phyloP scores from a whole-genome alignment of 2,888 invertebrate genomes.

The Drosophila ustulata region DNA sequence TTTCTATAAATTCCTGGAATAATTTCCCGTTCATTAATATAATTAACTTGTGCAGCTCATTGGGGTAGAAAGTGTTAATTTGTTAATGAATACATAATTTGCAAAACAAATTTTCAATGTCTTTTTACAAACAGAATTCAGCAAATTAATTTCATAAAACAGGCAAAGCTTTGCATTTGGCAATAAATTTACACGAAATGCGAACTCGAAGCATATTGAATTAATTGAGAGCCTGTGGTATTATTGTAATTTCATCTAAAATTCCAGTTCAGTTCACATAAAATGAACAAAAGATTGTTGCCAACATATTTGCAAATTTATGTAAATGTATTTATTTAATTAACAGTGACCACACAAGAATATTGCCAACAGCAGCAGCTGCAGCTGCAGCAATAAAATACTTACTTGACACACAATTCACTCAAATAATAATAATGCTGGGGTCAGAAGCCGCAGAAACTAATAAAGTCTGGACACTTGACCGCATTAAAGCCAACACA shows the following conservation, averaged over 20 bases:
- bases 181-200: not conserved
- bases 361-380: constrained; percentile 3
- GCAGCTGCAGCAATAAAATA: constrained; percentile 7
- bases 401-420: constrained; percentile 4
- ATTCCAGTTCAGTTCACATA: not conserved
- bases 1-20: not conserved
- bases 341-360: constrained; percentile 23
- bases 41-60: not conserved
- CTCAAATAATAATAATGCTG: not conserved
- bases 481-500: constrained; percentile 54
- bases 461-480: constrained; percentile 52
- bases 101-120: no score
- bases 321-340: constrained; percentile 37
- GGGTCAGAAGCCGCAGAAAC: constrained; percentile 30
- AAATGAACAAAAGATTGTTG: not conserved
- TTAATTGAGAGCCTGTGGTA: not conserved
- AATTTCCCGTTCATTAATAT: not conserved
- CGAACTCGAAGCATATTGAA: not conserved
- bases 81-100: not conserved
- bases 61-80: not conserved
- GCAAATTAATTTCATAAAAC: not conserved
- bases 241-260: not conserved
- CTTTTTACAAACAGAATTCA: no score
- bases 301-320: constrained; percentile 14
- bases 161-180: not conserved